These are phyloP conservation scores for Stichopus chloronotus DNA, from an alignment of 35 echinoderm and acorn worm species.

Conservation along the genomic window DNA sequence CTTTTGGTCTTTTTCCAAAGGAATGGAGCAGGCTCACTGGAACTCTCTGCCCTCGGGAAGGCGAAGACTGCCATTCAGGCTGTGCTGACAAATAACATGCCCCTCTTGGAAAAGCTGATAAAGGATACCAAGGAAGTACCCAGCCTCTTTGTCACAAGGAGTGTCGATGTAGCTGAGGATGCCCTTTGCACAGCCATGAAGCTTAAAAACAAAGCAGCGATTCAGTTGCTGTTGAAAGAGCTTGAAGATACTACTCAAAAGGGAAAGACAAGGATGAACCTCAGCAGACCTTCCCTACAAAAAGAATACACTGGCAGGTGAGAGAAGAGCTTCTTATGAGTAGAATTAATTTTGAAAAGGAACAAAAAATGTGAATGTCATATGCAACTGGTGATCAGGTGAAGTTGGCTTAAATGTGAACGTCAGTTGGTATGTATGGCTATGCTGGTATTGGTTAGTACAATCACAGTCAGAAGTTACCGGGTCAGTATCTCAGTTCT, in stretches of 20 bases:
- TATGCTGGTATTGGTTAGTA: too few relatives aligned
- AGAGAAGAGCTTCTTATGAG: neutral
- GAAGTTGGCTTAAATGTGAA: neutral
- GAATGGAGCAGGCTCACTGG: conserved; percentile 72
- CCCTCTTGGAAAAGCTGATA: conserved; percentile 66
- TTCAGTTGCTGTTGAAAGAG: conserved; percentile 58
- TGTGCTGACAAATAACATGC: conserved; percentile 93
- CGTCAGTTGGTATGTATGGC: neutral
- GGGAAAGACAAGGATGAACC: conserved; percentile 45
- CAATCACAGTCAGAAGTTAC: too few relatives aligned
- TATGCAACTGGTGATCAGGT: neutral
- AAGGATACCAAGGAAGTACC: conserved; percentile 78
- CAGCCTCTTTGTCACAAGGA: conserved; percentile 60
- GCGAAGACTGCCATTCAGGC: conserved; percentile 87
- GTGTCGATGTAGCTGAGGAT: conserved; percentile 61
- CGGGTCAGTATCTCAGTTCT: too few relatives aligned
- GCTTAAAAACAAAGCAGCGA: conserved; percentile 70
- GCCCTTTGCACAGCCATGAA: conserved; percentile 78
- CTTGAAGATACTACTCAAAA: conserved; percentile 10
- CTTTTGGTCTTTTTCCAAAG: conserved; percentile 47
- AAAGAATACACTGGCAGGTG: conserved; percentile 82
- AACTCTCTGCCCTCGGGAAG: conserved; percentile 66
- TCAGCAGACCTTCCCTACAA: conserved; percentile 34
- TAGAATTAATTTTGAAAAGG: neutral
- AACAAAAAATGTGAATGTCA: neutral